A percentile compares a stretch with the other conserved stretches of the same genome.
These are phyloP conservation scores for Agelas oroides DNA, from an alignment of 37 sponge, comb jelly and placozoan genomes.

Conservation along the genomic window DNA sequence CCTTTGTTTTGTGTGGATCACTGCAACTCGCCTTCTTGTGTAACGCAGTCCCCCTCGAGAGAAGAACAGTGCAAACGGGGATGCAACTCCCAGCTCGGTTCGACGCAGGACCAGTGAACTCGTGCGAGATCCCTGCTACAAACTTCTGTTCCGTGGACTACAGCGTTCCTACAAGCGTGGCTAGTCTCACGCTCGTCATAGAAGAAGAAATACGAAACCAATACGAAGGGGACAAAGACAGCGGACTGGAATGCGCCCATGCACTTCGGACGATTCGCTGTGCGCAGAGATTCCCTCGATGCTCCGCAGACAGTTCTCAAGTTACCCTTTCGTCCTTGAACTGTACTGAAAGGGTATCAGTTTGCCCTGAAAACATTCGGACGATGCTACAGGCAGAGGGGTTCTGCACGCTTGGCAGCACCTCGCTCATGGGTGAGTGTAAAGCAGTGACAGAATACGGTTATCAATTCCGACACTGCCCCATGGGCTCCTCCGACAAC, in stretches of 20 bases:
- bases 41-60: too few species aligned
- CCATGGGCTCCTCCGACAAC: neutral
- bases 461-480: conserved; percentile 3
- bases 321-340: conserved; percentile 5
- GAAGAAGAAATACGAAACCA: neutral
- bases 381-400: neutral
- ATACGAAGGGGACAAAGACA: neutral
- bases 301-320: neutral
- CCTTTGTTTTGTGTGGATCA: too few species aligned
- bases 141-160: conserved; percentile 5
- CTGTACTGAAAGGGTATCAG: neutral
- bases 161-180: conserved; percentile 9
- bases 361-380: neutral
- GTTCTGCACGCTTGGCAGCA: neutral
- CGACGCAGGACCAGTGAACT: neutral
- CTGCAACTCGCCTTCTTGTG: too few species aligned
- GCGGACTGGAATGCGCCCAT: neutral
- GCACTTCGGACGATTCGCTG: neutral
- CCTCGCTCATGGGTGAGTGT: neutral
- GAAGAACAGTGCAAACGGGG: too few species aligned
- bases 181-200: conserved; percentile 6
- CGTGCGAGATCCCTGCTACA: conserved; percentile 16
- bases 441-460: conserved; percentile 10
- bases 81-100: too few species aligned
- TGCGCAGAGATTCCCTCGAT: conserved; percentile 24